Base-by-base conservation (phyloP, 2,113 vertebrate species). In the Orycteropus afer region DNA sequence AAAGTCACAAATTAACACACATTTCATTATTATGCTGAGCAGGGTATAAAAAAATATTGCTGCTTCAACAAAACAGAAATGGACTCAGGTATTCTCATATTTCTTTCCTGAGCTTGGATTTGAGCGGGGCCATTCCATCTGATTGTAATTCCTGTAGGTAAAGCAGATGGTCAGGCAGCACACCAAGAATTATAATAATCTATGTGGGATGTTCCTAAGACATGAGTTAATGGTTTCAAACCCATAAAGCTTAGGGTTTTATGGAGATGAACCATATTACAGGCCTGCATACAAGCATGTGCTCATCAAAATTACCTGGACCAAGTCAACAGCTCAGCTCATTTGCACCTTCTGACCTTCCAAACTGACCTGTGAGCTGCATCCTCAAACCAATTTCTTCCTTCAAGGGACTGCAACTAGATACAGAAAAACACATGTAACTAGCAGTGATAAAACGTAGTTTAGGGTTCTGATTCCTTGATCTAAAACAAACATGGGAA, bases 131-230 rank as follows among this genome's bases (percentile, higher is more conserved):
- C 97, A 93, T 82, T 87, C 78, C 78, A 69, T 14, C 8, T 37
- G 89, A 95, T 67, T 96, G 76, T 97, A 97, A 96, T 94, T 97
- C 95, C 90, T 97, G 27, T 92, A 95, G 90, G 67, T 78, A 97
- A n/a, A 96, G 96, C 98, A 98, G 98, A 97, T 98, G 98, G 97
- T 85, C 96, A 94, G 92, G 90, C 18, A 53, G 81, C 86, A 92
- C 65, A 97, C 71, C 94, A 97, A 97, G 96, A 97, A 97, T 97
- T 96, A 76, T 71, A 98, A 98, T 96, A 91, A 97, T 96, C 93
- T 97, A 37, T 45, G 45, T 89, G 29, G 76, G 51, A 78, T 96
- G 59, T 95, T 86, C 9, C 88, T 97, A 95, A 96, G 82, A 96
- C 49, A 92, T 94, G 88, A 98, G 81, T 98, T 98, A 98, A 96